Evolutionary conservation across 2,797 vertebrate species (phyloP).

Genomic region (Brachymystax lenok): DNA sequence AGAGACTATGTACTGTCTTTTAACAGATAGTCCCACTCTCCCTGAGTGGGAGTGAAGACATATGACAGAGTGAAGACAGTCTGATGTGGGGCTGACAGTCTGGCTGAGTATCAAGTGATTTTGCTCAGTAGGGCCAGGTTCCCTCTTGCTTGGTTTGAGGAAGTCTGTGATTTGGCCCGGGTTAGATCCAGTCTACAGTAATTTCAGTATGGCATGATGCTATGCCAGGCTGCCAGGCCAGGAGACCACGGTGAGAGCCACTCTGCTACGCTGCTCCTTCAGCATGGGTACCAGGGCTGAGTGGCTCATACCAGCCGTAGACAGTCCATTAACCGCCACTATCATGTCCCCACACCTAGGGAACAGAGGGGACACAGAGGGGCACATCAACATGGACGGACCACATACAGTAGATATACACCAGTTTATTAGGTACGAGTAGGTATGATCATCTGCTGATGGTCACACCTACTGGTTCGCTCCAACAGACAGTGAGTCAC

Average conservation of each 20-base stretch:
- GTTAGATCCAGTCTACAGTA: background rate
- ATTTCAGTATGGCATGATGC: background rate
- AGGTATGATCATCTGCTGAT: no score
- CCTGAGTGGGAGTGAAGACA: constrained; percentile 53
- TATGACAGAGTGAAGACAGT: constrained; percentile 22
- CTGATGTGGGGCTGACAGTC: constrained; percentile 62
- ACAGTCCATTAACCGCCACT: constrained; percentile 92
- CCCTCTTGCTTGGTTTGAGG: constrained; percentile 65
- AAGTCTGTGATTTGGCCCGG: constrained; percentile 24
- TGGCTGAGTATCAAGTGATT: constrained; percentile 53
- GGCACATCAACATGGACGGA: background rate
- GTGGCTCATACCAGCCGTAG: constrained; percentile 98
- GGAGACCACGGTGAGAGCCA: constrained; percentile 94
- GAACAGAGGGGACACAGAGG: background rate
- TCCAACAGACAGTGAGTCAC: no score
- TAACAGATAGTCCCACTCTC: constrained; percentile 58
- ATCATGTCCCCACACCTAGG: constrained; percentile 98
- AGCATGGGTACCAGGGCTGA: constrained; percentile 96
- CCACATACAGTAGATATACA: background rate
- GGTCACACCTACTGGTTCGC: no score
- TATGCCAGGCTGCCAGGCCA: constrained; percentile 98
- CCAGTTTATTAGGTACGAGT: no score
- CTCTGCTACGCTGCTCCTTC: constrained; percentile 96
- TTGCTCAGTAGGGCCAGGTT: constrained; percentile 57
- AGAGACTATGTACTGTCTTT: constrained; percentile 44